These are phyloP conservation scores for Coranthus polyacanthus DNA, from an alignment of 2,797 vertebrate genomes.

Conservation along the genomic window DNA sequence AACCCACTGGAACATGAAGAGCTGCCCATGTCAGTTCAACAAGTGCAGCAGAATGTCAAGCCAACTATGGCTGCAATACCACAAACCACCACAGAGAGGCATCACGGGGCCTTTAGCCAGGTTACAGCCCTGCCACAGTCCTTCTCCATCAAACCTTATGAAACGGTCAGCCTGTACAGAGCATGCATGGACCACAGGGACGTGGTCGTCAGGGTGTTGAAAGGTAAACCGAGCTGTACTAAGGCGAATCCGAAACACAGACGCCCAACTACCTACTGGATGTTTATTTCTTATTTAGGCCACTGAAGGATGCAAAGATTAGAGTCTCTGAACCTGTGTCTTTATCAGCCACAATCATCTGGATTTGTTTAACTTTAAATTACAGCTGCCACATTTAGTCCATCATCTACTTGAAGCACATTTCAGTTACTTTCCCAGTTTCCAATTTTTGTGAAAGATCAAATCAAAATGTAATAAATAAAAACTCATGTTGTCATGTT, in stretches of 20 bases:
- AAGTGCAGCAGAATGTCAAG: too few species aligned
- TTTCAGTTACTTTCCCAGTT: too few species aligned
- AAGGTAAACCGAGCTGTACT: conserved; percentile 58
- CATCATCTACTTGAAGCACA: too few species aligned
- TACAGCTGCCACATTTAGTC: too few species aligned
- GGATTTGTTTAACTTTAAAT: too few species aligned
- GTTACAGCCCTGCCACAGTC: conserved; percentile 61
- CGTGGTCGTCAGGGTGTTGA: conserved; percentile 78
- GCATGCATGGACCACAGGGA: conserved; percentile 74
- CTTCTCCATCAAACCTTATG: conserved; percentile 52
- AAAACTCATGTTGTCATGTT: neutral
- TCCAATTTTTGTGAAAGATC: neutral
- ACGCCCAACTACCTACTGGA: neutral
- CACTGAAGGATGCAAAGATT: too few species aligned
- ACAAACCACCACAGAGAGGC: conserved; percentile 54
- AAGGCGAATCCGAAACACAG: neutral
- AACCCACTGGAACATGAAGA: too few species aligned
- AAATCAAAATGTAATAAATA: neutral
- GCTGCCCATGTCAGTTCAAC: too few species aligned
- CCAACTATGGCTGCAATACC: conserved; percentile 36
- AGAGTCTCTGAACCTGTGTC: too few species aligned
- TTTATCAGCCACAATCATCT: too few species aligned
- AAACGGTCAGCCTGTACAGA: conserved; percentile 60
- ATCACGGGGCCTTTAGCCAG: conserved; percentile 60
- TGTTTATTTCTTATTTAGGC: neutral